These are phyloP conservation scores for Cassiopea xamachana DNA, from an alignment of 30 jellyfish, hydroid and myxozoan genomes.

Conservation along the genomic window DNA sequence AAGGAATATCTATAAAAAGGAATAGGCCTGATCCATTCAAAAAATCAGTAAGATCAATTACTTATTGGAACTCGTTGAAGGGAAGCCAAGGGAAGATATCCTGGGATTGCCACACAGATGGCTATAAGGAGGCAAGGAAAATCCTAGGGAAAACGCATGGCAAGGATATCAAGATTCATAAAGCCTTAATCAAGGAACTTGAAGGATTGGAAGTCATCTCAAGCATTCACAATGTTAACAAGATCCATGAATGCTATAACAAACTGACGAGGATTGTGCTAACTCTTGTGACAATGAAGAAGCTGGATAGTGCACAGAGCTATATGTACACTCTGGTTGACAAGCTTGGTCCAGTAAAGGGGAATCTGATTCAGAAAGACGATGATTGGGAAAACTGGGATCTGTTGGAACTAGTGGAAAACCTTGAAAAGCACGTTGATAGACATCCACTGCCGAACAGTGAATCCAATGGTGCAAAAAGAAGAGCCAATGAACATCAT, in stretches of 20 bases:
- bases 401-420: slow-evolving; percentile 52
- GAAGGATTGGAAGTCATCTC: slow-evolving; percentile 6
- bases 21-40: no score
- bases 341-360: slow-evolving; percentile 68
- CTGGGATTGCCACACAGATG: slow-evolving; percentile 63
- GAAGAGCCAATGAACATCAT: slow-evolving; percentile 9
- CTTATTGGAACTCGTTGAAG: slow-evolving; percentile 58
- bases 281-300: slow-evolving; percentile 62
- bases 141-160: slow-evolving; percentile 50
- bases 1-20: no score
- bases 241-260: slow-evolving; percentile 61
- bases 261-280: slow-evolving; percentile 60
- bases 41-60: slow-evolving; percentile 67
- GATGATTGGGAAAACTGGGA: slow-evolving; percentile 55
- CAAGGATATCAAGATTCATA: slow-evolving; percentile 50
- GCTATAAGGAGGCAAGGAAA: slow-evolving; percentile 52
- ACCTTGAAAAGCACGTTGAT: slow-evolving; percentile 50
- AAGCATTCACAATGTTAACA: slow-evolving; percentile 30
- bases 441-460: slow-evolving; percentile 48
- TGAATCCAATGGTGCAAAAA: slow-evolving; percentile 17
- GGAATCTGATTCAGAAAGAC: slow-evolving; percentile 42
- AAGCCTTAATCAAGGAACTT: slow-evolving; percentile 61
- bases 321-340: slow-evolving; percentile 47
- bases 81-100: slow-evolving; percentile 66
- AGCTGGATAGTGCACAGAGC: slow-evolving; percentile 60